Evolutionary conservation across 2,797 vertebrate genomes (phyloP).

Genomic region (Malacoctenus gilli): DNA sequence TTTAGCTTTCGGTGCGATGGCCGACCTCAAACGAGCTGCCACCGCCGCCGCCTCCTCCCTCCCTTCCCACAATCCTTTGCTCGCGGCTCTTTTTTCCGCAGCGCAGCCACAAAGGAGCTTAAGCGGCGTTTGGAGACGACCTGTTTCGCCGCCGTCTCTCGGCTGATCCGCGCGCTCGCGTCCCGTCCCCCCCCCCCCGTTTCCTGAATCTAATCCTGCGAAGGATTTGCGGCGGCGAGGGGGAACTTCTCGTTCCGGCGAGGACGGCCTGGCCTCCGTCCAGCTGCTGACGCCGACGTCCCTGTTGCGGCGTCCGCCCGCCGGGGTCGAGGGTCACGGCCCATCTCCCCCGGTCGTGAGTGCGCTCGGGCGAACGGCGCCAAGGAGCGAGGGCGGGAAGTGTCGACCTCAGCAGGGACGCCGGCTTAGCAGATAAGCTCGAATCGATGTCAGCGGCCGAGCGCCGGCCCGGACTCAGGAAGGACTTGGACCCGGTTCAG

Average conservation of each 20-base stretch:
- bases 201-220: constrained; percentile 3
- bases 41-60: constrained; percentile 39
- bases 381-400: constrained; percentile 30
- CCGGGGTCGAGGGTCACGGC: constrained; percentile 49
- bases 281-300: constrained; percentile 56
- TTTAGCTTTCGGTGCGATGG: constrained; percentile 38
- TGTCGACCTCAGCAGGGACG: constrained; percentile 60
- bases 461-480: constrained; percentile 4
- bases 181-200: constrained; percentile 12
- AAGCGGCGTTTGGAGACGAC: constrained; percentile 43
- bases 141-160: neutral
- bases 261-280: constrained; percentile 29
- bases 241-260: constrained; percentile 24
- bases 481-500: constrained; percentile 23
- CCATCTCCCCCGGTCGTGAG: constrained; percentile 61
- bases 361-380: constrained; percentile 16
- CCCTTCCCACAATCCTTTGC: constrained; percentile 65
- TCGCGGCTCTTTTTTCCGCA: constrained; percentile 45
- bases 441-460: constrained; percentile 47
- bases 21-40: constrained; percentile 29
- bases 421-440: constrained; percentile 38
- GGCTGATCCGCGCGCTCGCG: no score
- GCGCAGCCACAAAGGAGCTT: constrained; percentile 40
- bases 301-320: constrained; percentile 54
- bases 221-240: constrained; percentile 14